Evolutionary conservation across 2,113 vertebrate genomes (phyloP).

Genomic region (Notechis scutatus): DNA sequence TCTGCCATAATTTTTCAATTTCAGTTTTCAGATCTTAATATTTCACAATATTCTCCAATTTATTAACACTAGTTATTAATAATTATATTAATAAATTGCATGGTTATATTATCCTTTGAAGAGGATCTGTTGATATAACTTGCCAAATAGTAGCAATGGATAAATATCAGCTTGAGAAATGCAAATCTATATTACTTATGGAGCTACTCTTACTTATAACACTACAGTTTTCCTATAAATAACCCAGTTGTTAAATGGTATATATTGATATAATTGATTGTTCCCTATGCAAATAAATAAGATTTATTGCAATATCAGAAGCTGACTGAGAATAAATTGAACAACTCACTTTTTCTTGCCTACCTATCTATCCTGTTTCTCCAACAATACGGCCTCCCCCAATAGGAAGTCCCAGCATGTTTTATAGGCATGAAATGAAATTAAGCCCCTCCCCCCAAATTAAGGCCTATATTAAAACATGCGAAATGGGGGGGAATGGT

Average conservation of each 20-base stretch:
- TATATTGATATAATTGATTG: constrained; percentile 77
- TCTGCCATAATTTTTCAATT: too few relatives aligned
- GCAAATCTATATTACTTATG: constrained; percentile 70
- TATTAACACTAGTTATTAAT: too few relatives aligned
- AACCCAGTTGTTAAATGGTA: constrained; percentile 77
- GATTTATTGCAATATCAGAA: constrained; percentile 78
- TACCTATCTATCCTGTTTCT: constrained; percentile 79
- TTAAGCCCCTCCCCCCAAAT: too few relatives aligned
- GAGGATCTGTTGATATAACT: constrained; percentile 30
- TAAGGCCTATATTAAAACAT: too few relatives aligned
- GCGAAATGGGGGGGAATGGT: too few relatives aligned
- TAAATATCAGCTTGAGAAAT: constrained; percentile 67
- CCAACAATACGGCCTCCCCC: too few relatives aligned
- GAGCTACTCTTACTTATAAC: constrained; percentile 24
- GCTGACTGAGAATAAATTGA: constrained; percentile 82
- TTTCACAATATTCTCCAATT: too few relatives aligned
- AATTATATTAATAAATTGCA: too few relatives aligned
- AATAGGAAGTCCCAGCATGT: too few relatives aligned
- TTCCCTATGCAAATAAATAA: constrained; percentile 82
- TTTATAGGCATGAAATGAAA: too few relatives aligned
- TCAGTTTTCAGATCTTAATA: too few relatives aligned
- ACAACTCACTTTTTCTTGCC: constrained; percentile 78
- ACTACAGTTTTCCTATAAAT: constrained; percentile 70
- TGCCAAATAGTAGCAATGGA: constrained; percentile 59
- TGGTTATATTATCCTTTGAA: constrained; percentile 46